Base-by-base conservation (phyloP, 2,888 invertebrate genomes). In the Agrilus mali region DNA sequence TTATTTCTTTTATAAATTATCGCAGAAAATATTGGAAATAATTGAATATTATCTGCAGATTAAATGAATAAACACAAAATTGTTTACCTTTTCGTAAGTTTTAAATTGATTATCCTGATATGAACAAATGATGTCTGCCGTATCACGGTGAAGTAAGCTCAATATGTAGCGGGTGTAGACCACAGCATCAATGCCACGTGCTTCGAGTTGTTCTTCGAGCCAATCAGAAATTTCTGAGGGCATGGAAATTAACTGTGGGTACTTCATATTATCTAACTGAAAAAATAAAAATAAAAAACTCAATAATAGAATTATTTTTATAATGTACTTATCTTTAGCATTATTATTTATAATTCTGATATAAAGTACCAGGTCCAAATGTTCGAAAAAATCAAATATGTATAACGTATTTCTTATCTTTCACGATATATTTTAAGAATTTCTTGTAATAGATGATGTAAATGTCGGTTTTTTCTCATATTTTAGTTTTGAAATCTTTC, bases 191-290 rank as follows among this genome's bases (percentile, higher is more conserved):
- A 84, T 79, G 59, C 82, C 82, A 64, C 81, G 74, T 60, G 78
- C 76, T 70, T 83, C 82, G 68, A 84, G 70, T 69, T 82, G 79
- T 66, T 77, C 75, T 64, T 80, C 79, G 60, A 84, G 74, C 83
- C 83, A 84, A 70, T 77, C 74, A 66, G 80, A 80, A 64, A 83
- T 75, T 68, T 77, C 78, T 66, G 73, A 71, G 62, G 75, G 74
- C 68, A 74, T 72, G 58, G 74, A 71, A 64, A 73, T 71, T 63
- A 72, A 64, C 68, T 73, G 74, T 58, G 73, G 73, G 69, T 74
- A 74, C 73, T 74, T 75, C 75, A 75, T 75, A 64, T 64, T 69
- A 66, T 58, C 46, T 48, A 38, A 39, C 35, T 15, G 14, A 35
- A 35, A 6, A 35, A 16, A 35, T 35, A 35, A 10, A 35, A n/a